Base-by-base conservation (phyloP, 1,140 invertebrate genomes). In the Adoxophyes honmai region DNA sequence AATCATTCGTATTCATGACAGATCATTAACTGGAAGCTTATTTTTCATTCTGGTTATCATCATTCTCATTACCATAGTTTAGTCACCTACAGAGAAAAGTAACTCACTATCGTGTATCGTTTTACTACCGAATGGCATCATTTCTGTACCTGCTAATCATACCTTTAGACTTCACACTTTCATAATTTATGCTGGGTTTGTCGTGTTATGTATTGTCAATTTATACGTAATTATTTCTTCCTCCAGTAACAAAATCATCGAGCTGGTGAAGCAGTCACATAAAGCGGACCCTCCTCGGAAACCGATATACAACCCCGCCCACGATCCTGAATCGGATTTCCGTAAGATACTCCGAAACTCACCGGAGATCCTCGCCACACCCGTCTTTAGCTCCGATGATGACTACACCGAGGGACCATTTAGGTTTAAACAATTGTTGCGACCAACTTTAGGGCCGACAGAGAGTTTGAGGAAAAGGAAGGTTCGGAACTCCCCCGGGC, bases 401-500 rank as follows among this genome's bases (percentile, higher is more conserved):
- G 90, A 92, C 34, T 92, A 93, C 39, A 89, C 90, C 2, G 89
- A 90, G 13, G 93, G 93, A 1, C 93, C 93, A 0, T 94, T 93
- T 69, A 92, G 94, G 67, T 95, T 95, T 69, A 88, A 93, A 42
- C 92, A 94, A 68, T 70, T 95, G 5, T 72, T 95, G 5, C 84
- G 93, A 53, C 93, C 93, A 8, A 94, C 93, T 0, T 89, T 92
- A 53, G 91, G 93, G 4, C 93, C 94, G 0, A 94, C 94, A 0
- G 93, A 94, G 66, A 94, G 93, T 18, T 76, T 95, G 10, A 86
- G 93, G n/a, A 93, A 93, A 72, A 86, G 92, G n/a, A 93, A 92
- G 75, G 91, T 91, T 4, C 55, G 73, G 5, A 83, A 82, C 28
- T 78, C 80, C 0, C 68, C 80, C 0, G 75, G 75, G 8, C 79